A percentile compares a stretch with the other conserved stretches of the same genome.
Evolutionary conservation across 2,888 invertebrate species (phyloP).

Genomic region (Xanthia togata): DNA sequence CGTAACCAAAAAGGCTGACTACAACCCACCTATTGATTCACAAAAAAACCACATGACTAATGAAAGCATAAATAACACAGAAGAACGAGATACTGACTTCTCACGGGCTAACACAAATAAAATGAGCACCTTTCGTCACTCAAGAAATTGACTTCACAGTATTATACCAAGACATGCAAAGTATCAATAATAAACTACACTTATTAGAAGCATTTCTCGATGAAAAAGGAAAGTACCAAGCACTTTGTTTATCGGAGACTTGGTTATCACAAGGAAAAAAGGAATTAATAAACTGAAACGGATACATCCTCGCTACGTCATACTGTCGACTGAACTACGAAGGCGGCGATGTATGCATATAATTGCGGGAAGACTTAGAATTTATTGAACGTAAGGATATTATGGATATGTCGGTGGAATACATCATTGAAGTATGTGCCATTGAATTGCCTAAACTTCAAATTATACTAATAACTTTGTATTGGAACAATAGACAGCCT

Average conservation of each 20-base stretch:
- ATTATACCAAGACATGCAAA: conserved; percentile 2
- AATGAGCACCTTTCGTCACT: not conserved
- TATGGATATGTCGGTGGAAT: not conserved
- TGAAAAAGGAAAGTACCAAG: not conserved
- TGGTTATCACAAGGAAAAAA: conserved; percentile 1
- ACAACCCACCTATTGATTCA: too few species aligned
- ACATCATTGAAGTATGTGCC: not conserved
- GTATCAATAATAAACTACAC: not conserved
- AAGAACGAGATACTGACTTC: too few species aligned
- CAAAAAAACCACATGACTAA: too few species aligned
- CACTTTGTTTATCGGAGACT: not conserved
- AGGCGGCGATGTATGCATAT: conserved; percentile 6
- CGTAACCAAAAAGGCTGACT: too few species aligned
- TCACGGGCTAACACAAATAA: too few species aligned
- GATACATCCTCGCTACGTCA: conserved; percentile 6
- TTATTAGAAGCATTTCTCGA: not conserved
- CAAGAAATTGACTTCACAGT: not conserved
- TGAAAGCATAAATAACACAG: too few species aligned
- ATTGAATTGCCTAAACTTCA: conserved; percentile 2
- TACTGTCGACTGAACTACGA: not conserved
- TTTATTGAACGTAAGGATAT: not conserved
- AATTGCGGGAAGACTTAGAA: not conserved
- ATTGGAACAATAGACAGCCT: not conserved
- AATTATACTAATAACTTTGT: not conserved
- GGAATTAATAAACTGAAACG: not conserved